These are phyloP conservation scores for Nycticebus coucang DNA, from an alignment of 2,113 vertebrate species.

Conservation along the genomic window DNA sequence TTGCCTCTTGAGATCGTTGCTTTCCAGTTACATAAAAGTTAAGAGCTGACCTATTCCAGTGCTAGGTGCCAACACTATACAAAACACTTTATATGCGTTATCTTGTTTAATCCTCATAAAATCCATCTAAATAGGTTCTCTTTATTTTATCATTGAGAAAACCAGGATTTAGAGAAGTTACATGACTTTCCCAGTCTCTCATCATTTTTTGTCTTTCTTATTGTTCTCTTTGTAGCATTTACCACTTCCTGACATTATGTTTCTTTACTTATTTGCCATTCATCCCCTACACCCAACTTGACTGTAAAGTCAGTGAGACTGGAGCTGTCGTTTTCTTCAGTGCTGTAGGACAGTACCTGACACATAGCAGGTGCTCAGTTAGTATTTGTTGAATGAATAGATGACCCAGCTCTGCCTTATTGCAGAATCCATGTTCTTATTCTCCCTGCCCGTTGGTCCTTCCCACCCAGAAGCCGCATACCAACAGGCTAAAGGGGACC, in stretches of 20 bases:
- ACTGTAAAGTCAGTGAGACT: background rate
- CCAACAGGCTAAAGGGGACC: background rate
- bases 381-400: background rate
- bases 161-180: background rate
- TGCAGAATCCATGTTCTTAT: background rate
- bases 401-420: background rate
- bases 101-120: background rate
- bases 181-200: background rate
- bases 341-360: background rate
- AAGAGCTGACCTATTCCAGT: background rate
- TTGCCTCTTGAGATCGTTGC: background rate
- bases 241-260: background rate
- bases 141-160: background rate
- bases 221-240: background rate
- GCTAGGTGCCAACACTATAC: background rate
- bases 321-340: background rate
- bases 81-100: background rate
- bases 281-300: background rate
- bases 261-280: conserved; percentile 9
- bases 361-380: background rate
- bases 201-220: background rate
- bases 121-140: background rate
- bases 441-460: background rate
- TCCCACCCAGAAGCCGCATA: background rate
- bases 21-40: background rate